Conservation (phyloP, 2,797 vertebrate genomes). For the Choloepus didactylus region DNA sequence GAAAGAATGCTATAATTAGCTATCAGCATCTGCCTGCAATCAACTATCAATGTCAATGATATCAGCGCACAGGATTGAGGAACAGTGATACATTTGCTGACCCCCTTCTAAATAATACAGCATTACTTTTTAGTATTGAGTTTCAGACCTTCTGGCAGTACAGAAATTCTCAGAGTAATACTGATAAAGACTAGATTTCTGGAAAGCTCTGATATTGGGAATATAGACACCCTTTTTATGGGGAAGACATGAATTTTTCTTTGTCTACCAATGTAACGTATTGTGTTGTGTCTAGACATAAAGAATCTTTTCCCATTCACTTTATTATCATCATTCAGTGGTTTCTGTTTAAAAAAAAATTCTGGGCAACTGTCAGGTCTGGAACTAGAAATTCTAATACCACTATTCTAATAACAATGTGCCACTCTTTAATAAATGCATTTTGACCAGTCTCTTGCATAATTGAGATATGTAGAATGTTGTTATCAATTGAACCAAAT, state of each 20-base stretch:
- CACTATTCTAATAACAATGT: background rate
- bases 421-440: background rate
- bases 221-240: background rate
- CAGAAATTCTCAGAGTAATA: background rate
- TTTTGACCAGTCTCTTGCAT: background rate
- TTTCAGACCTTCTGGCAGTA: background rate
- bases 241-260: background rate
- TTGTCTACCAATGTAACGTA: background rate
- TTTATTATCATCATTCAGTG: background rate
- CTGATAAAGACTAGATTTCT: conserved; percentile 15
- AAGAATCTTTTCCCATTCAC: background rate
- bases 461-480: background rate
- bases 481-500: background rate
- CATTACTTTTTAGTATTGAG: background rate
- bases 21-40: background rate
- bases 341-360: background rate
- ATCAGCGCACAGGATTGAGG: background rate
- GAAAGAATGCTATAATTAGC: background rate
- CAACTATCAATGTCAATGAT: no score
- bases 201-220: background rate
- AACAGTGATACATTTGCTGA: background rate
- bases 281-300: background rate
- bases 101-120: background rate
- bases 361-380: background rate
- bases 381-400: background rate